Evolutionary conservation across 2,113 vertebrate species (phyloP).

Genomic region (Ahaetulla prasina): DNA sequence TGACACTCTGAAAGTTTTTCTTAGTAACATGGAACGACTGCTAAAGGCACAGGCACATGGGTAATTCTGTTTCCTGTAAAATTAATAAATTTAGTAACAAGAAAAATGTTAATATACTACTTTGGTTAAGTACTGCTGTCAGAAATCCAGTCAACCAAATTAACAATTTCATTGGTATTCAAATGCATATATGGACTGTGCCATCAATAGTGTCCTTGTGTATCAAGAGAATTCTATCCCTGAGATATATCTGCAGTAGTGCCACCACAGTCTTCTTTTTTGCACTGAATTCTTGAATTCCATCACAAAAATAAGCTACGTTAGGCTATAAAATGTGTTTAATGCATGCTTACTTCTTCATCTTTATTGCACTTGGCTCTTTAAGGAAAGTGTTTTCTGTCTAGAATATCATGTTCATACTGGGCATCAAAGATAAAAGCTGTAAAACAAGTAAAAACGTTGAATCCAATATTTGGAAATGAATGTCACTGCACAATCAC

Average conservation of each 20-base stretch:
- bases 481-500: background rate
- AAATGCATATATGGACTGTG: no score
- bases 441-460: background rate
- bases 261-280: background rate
- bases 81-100: background rate
- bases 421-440: background rate
- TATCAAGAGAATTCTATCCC: background rate
- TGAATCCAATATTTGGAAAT: background rate
- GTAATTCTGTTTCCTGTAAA: conserved; percentile 59
- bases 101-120: background rate
- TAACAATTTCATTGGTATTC: background rate
- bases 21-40: conserved; percentile 80
- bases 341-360: background rate
- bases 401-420: background rate
- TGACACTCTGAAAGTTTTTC: conserved; percentile 78
- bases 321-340: background rate
- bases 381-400: background rate
- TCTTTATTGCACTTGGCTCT: background rate
- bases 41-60: conserved; percentile 79
- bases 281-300: background rate
- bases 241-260: background rate
- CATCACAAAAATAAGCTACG: background rate
- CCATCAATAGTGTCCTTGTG: background rate
- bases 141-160: background rate
- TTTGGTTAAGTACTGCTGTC: background rate